Base-by-base conservation (phyloP, 1,140 invertebrate genomes). In the Cephus cinctus region DNA sequence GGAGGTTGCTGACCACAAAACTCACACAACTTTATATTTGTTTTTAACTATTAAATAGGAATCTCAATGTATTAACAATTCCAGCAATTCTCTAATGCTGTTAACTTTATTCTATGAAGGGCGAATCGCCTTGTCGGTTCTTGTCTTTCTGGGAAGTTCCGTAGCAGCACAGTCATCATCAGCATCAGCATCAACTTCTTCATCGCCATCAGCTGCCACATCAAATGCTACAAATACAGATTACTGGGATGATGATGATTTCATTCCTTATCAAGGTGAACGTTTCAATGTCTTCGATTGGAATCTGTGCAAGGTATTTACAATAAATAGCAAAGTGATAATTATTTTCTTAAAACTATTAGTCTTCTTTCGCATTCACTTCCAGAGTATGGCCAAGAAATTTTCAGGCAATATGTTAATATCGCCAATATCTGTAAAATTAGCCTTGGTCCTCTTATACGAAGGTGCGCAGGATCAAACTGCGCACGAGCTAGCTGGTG, bases 371-470 rank as follows among this genome's bases (percentile, higher is more conserved):
- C 42, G 22, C n/a, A n/a, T 47, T 27, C 42, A 42, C 45, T 31
- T 40, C 19, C 43, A 76, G 79, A 56, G 43, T 3, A 41, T 77
- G 38, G 45, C 54, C 11, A 68, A 56, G 11, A 59, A 56, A 5
- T 75, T 78, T 2, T 43, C 66, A 2, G 77, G 74, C 0, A 90
- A 91, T 63, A 69, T 90, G 5, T 71, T 92, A n/a, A 63, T 92
- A 20, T 93, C 90, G 0, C 90, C 91, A 0, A 76, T 91, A 52
- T 89, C 89, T 21, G 68, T 92, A 4, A 90, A 90, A 71, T 62
- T 90, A 49, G 81, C 88, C 0, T 57, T 93, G 40, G 82, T 85
- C 2, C 78, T 91, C 47, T 67, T 92, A 1, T 85, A 83, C 31
- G 86, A 89, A 71, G 88, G 86, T 1, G 81, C 87, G 0, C 80